These are phyloP conservation scores for Hermaeophaga mercurialis DNA, from an alignment of 2,888 invertebrate species.

Conservation along the genomic window DNA sequence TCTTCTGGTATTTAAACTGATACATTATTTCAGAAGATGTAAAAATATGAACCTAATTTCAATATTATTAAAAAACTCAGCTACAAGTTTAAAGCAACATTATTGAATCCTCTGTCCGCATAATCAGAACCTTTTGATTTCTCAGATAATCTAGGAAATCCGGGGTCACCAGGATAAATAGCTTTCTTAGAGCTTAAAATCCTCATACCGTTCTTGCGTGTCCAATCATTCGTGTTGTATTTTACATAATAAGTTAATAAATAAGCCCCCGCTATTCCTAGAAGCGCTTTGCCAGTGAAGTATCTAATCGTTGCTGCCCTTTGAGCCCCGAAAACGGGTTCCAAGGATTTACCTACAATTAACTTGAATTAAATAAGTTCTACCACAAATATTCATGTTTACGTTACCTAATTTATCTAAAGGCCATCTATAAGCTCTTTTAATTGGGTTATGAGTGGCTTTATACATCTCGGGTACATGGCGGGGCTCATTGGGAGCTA, in stretches of 20 bases:
- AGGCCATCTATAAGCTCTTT: constrained; percentile 76
- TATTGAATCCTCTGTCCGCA: constrained; percentile 73
- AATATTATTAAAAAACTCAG: too few relatives aligned
- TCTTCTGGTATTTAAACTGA: too few relatives aligned
- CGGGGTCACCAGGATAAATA: constrained; percentile 71
- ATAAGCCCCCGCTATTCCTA: constrained; percentile 59
- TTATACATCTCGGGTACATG: constrained; percentile 69
- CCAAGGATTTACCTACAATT: constrained; percentile 58
- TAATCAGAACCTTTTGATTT: constrained; percentile 68
- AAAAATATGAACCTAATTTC: too few relatives aligned
- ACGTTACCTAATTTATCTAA: constrained; percentile 65
- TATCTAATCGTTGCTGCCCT: constrained; percentile 57
- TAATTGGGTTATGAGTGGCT: constrained; percentile 75
- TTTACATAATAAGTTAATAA: constrained; percentile 76
- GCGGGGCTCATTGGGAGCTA: constrained; percentile 74
- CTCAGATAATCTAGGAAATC: constrained; percentile 68
- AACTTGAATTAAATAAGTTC: too few relatives aligned
- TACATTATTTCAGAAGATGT: too few relatives aligned
- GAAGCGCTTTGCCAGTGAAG: constrained; percentile 53
- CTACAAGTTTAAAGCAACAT: constrained; percentile 49
- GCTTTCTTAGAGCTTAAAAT: constrained; percentile 62
- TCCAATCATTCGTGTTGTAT: constrained; percentile 82
- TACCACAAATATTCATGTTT: too few relatives aligned
- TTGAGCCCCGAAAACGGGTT: constrained; percentile 65
- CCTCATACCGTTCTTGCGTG: constrained; percentile 75